Base-by-base conservation (phyloP, 2,113 vertebrate species). In the Cynocephalus volans region DNA sequence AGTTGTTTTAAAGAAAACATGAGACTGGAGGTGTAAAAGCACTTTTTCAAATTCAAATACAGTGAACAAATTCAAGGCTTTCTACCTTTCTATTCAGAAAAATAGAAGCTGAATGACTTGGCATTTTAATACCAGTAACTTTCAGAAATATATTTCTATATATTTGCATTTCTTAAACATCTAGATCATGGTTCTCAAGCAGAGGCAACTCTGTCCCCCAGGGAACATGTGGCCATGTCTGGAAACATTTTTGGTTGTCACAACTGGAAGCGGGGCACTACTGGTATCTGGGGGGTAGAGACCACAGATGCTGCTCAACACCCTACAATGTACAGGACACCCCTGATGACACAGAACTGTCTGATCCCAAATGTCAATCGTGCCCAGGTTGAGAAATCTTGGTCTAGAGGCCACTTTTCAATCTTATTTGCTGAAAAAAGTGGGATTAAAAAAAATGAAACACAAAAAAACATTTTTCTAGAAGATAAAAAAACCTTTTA, bases 11-110 rank as follows among this genome's bases (percentile, higher is more conserved):
- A 83, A 70, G n/a, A 90, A 95, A 75, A 84, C 6, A n/a, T 18
- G 36, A 89, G 41, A 45, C 83, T 73, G 45, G 69, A 80, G n/a
- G 75, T 65, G 5, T 50, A 64, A 82, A 79, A 69, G 2, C 6
- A 82, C 41, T 48, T 72, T 85, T 80, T 52, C 56, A 41, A 85
- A 93, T 75, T 48, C 58, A 84, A 85, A 82, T 1, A 0, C 18
- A 67, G 19, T 77, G 33, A 36, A 45, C 31, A 90, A 56, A 93
- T 45, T 64, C 9, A 8, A 88, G 28, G 65, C 50, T 87, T 96
- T 79, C 33, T 95, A 73, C 6, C 36, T 73, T 79, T 26, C 19
- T 80, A 36, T 48, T 95, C 45, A 65, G 73, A 84, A 93, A 94
- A 77, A 28, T 21, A 6, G 31, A 83, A 31, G 64, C 54, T 88